Conservation (phyloP, 2,113 vertebrate genomes). For the Tauraco erythrolophus region DNA sequence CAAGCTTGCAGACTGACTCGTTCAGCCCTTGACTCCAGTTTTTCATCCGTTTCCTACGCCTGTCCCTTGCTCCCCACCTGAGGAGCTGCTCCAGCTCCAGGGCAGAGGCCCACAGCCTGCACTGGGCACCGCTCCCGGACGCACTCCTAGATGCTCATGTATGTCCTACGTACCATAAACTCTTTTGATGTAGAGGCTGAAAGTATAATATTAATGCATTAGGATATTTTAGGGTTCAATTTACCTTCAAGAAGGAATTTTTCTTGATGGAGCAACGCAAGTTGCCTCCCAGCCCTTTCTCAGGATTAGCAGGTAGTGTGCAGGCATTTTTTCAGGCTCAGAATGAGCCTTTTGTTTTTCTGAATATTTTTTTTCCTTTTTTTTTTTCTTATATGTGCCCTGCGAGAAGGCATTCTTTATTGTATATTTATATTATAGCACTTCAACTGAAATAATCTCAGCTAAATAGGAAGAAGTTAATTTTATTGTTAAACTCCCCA, state of each 20-base stretch:
- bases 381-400: no score
- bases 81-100: neutral
- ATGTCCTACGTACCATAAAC: neutral
- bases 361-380: neutral
- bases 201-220: neutral
- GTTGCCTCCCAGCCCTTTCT: constrained; percentile 29
- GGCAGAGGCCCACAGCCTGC: neutral
- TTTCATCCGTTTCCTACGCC: neutral
- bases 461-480: constrained; percentile 6
- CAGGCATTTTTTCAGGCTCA: neutral
- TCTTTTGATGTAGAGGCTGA: constrained; percentile 8
- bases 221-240: neutral
- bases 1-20: neutral
- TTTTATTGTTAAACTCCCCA: constrained; percentile 18
- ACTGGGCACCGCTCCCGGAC: neutral
- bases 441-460: neutral
- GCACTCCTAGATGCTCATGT: rapidly evolving
- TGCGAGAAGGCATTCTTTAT: neutral
- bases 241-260: neutral
- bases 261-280: neutral
- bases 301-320: neutral
- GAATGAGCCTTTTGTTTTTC: neutral
- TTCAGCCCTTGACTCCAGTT: rapidly evolving
- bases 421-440: neutral
- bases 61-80: neutral